Percentiles rank a stretch among this genome's conserved stretches.
These are phyloP conservation scores for Alca torda DNA, from an alignment of 2,797 vertebrate genomes.

Conservation along the genomic window DNA sequence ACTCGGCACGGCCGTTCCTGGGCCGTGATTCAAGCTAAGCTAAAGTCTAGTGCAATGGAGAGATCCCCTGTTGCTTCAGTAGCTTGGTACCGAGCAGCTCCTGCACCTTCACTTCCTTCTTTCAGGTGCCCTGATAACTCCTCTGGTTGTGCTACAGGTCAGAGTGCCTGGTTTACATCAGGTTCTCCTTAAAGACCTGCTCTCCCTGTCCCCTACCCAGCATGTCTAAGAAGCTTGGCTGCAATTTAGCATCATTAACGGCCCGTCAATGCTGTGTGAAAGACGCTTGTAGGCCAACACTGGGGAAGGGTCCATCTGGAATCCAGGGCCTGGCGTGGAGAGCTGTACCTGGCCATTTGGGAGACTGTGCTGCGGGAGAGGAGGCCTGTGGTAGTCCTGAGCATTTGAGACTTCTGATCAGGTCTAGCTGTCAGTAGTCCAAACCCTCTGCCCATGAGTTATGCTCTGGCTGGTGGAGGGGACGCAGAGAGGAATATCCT, in stretches of 20 bases:
- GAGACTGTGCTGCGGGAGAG: background rate
- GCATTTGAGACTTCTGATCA: background rate
- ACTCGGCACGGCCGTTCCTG: background rate
- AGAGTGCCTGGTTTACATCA: background rate
- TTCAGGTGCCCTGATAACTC: background rate
- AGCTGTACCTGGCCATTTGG: background rate
- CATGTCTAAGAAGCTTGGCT: background rate
- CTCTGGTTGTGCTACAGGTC: background rate
- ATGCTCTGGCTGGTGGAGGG: background rate
- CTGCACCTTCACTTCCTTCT: background rate
- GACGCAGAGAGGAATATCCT: background rate
- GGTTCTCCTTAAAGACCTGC: background rate
- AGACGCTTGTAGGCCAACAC: background rate
- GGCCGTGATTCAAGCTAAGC: too few relatives aligned
- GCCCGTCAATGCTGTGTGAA: constrained; percentile 48
- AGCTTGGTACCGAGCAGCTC: background rate
- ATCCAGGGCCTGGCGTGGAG: constrained; percentile 43
- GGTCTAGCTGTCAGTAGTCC: background rate
- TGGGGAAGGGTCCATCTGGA: constrained; percentile 47
- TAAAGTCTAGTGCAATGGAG: background rate
- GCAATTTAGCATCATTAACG: constrained; percentile 60
- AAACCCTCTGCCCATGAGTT: background rate
- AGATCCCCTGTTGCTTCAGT: background rate
- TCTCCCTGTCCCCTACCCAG: background rate
- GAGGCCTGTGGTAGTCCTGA: background rate